These are phyloP conservation scores for Mycalesis mineus DNA, from an alignment of 2,888 invertebrate species.

Conservation along the genomic window DNA sequence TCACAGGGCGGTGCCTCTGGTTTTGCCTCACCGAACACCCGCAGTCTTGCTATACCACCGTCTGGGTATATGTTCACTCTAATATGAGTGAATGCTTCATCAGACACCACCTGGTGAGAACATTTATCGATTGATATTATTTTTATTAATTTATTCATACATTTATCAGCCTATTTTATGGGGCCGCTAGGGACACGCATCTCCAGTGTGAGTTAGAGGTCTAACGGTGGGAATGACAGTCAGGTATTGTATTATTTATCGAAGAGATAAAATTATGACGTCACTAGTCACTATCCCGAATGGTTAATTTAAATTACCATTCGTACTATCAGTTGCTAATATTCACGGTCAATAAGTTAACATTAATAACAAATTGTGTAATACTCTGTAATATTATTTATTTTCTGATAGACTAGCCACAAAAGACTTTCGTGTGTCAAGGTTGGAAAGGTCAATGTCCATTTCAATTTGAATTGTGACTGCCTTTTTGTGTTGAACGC, in stretches of 20 bases:
- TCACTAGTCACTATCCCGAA: too few species aligned
- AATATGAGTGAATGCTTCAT: conserved; percentile 77
- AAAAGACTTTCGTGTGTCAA: not conserved
- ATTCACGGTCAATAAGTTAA: not conserved
- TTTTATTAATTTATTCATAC: too few species aligned
- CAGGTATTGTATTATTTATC: too few species aligned
- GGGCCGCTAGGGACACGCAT: too few species aligned
- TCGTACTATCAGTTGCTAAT: not conserved
- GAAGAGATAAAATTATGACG: not conserved
- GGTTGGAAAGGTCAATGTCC: conserved; percentile 6
- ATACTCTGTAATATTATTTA: not conserved
- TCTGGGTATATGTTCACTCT: conserved; percentile 81
- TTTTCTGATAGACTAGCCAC: not conserved
- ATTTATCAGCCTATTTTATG: too few species aligned
- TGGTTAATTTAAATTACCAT: not conserved
- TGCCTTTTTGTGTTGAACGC: not conserved
- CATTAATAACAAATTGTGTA: not conserved
- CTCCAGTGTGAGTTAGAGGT: too few species aligned
- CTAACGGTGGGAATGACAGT: too few species aligned
- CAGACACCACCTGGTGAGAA: conserved; percentile 54
- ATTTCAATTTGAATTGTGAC: conserved; percentile 2
- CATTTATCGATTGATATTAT: too few species aligned
- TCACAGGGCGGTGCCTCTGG: conserved; percentile 54
- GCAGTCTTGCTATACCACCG: conserved; percentile 80
- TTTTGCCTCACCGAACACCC: conserved; percentile 76